These are phyloP conservation scores for Delichon dasypus DNA, from an alignment of 2,797 vertebrate species.

Conservation along the genomic window DNA sequence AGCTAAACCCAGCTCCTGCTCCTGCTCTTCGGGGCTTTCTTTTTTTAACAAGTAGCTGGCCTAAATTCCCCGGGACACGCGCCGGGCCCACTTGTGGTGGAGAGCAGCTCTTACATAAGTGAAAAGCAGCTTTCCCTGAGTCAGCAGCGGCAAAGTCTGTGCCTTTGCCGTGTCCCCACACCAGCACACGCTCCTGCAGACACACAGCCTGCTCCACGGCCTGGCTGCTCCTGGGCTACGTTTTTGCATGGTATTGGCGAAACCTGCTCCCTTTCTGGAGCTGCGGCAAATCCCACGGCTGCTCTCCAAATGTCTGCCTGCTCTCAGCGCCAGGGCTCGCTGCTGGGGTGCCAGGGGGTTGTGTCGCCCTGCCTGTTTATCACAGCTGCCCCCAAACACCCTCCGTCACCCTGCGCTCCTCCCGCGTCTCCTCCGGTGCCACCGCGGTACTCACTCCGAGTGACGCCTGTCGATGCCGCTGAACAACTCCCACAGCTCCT, in stretches of 20 bases:
- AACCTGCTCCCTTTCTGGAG: background rate
- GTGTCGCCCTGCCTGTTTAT: slow-evolving; percentile 23
- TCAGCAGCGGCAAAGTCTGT: background rate
- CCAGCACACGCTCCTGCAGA: background rate
- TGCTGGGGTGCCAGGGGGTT: background rate
- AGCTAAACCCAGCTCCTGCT: background rate
- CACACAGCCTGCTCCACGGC: background rate
- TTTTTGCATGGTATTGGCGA: background rate
- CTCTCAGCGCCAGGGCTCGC: background rate
- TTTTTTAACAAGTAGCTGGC: slow-evolving; percentile 17
- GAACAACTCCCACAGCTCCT: slow-evolving; percentile 93
- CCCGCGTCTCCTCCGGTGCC: background rate
- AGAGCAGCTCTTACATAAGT: background rate
- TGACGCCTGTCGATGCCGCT: slow-evolving; percentile 87
- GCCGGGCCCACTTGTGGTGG: background rate
- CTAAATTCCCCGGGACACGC: slow-evolving; percentile 14
- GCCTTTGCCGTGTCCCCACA: background rate
- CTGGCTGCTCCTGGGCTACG: background rate
- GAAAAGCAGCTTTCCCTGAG: background rate
- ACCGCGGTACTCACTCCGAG: slow-evolving; percentile 82
- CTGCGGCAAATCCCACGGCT: background rate
- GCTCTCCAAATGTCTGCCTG: slow-evolving; percentile 15
- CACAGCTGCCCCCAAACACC: background rate
- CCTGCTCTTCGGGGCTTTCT: background rate
- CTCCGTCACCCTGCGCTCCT: background rate